Base-by-base conservation (phyloP, 1,140 invertebrate species). In the Tenebrio molitor region DNA sequence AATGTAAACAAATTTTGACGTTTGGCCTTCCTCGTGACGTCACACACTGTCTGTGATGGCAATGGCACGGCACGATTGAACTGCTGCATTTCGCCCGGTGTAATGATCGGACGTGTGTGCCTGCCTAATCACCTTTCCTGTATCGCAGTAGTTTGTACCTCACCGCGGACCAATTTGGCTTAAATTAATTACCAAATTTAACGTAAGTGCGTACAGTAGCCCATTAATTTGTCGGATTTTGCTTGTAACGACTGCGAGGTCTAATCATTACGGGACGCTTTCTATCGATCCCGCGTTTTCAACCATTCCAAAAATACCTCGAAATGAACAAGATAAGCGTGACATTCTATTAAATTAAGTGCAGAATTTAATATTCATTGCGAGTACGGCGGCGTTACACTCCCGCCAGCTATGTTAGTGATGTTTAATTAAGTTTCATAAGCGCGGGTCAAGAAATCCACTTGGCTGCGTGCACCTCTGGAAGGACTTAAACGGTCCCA, bases 371-470 rank as follows among this genome's bases (percentile, higher is more conserved):
- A 21, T 66, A 44, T 66, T 66, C 64, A 42, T 42, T 21, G 39
- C 15, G 42, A 65, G 62, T 39, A 36, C 14, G 34, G 34, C 46
- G 34, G 10, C 19, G 16, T 69, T 41, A 58, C 46, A 41, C 36
- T 69, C 46, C 46, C 46, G 21, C 44, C 14, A 53, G 66, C 29
- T 33, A 50, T 69, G 67, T 69, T 58, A 62, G 44, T 69, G 67
- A 62, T 69, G 67, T 69, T 69, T 69, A 69, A 69, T 69, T 69
- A 69, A 69, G 67, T 69, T 69, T 69, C 67, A 58, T 69, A 69
- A 69, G 36, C 44, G 67, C 29, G 46, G 67, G 67, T 69, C 67
- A 69, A 69, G 67, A 69, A 69, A 69, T 69, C 64, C 19, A 67
- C 39, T 67, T 12, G n/a, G 3, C 36, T 39, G 36, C n/a, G 36